phyloP scores from a whole-genome alignment of 2,797 vertebrate species.

The Silurus aristotelis region DNA sequence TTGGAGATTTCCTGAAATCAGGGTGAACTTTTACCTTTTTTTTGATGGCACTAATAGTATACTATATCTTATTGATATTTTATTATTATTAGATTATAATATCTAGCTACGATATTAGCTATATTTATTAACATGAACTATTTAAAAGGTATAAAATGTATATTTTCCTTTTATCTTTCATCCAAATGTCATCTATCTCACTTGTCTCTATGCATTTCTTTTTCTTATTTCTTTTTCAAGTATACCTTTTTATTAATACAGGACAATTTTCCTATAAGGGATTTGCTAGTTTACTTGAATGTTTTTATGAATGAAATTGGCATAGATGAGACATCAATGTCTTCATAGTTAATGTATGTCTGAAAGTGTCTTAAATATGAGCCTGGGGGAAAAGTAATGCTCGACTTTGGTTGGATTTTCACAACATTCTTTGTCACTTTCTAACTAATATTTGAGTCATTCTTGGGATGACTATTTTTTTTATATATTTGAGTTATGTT shows the following conservation, averaged over 20 bases:
- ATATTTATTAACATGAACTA: neutral
- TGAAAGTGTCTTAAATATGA: too few species aligned
- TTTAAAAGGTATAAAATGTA: neutral
- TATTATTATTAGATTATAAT: too few species aligned
- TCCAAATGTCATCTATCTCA: neutral
- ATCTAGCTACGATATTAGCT: neutral
- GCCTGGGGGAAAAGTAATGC: neutral
- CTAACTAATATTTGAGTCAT: neutral
- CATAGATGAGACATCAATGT: neutral
- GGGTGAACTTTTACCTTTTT: neutral
- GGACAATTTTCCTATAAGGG: neutral
- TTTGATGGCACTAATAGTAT: too few species aligned
- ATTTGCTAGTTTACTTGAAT: neutral
- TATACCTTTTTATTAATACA: neutral
- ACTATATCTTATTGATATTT: too few species aligned
- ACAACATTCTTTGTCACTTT: neutral
- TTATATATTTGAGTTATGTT: neutral
- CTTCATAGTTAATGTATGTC: neutral
- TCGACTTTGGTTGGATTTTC: neutral
- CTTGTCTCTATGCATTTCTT: neutral
- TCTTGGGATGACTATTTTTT: neutral
- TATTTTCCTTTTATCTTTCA: neutral
- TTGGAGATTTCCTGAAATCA: neutral
- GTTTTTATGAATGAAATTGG: neutral
- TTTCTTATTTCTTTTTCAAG: neutral